These are phyloP conservation scores for Oscheius sp. DNA, from an alignment of 1,140 invertebrate species.

Conservation along the genomic window DNA sequence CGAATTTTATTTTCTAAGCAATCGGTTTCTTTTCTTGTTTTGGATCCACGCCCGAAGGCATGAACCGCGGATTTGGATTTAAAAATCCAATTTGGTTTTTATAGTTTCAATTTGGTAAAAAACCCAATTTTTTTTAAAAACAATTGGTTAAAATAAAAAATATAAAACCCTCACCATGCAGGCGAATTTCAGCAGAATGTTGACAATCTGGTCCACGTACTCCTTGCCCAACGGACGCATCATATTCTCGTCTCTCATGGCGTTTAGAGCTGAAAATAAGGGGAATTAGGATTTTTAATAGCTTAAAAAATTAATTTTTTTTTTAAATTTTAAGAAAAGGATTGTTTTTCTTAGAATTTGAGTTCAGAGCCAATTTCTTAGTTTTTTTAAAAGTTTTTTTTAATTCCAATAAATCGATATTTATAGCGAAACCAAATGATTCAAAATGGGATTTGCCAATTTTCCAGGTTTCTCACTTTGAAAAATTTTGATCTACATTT, in stretches of 20 bases:
- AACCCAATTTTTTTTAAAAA: background rate
- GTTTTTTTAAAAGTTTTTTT: no score
- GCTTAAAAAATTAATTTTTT: no score
- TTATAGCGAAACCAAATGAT: no score
- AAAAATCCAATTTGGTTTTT: slow-evolving; percentile 2
- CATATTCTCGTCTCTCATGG: background rate
- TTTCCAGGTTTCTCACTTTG: no score
- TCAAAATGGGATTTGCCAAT: no score
- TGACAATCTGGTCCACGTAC: slow-evolving; percentile 13
- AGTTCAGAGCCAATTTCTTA: no score
- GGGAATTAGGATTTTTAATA: slow-evolving; percentile 1
- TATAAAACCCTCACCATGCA: background rate
- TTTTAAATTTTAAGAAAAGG: no score
- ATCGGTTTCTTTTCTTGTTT: background rate
- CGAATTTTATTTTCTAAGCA: background rate
- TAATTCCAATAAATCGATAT: no score
- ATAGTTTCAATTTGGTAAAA: background rate
- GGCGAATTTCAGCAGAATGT: slow-evolving; percentile 27
- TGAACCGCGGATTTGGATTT: slow-evolving; percentile 7
- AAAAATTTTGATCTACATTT: no score
- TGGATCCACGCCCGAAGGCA: slow-evolving; percentile 20
- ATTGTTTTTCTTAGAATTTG: background rate
- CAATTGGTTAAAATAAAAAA: background rate
- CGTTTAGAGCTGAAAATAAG: slow-evolving; percentile 5
- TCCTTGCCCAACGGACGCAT: slow-evolving; percentile 5